Percentiles rank a stretch among this genome's conserved stretches.
Conservation (phyloP, 2,888 invertebrate species). For the Polydrusus pterygomalis region DNA sequence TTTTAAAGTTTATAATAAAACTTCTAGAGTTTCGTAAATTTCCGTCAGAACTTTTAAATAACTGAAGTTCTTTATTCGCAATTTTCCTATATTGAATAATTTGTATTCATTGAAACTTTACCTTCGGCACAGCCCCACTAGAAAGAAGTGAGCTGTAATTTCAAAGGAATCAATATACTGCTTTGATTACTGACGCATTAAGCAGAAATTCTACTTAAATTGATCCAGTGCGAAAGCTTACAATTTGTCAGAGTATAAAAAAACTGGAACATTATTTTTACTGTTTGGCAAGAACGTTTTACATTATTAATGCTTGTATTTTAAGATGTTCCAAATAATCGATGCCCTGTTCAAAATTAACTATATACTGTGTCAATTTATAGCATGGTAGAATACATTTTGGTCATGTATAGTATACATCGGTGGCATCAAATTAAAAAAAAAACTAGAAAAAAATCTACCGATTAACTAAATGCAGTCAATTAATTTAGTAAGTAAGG, state of each 20-base stretch:
- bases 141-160: background rate
- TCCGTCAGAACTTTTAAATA: background rate
- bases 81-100: conserved; percentile 32
- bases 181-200: background rate
- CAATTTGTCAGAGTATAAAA: background rate
- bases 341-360: too few relatives aligned
- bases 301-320: background rate
- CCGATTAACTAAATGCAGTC: too few relatives aligned
- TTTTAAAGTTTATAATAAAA: too few relatives aligned
- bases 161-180: conserved; percentile 17
- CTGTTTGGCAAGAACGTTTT: background rate
- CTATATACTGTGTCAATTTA: too few relatives aligned
- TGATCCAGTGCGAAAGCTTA: conserved; percentile 30
- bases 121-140: background rate
- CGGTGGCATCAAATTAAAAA: too few relatives aligned
- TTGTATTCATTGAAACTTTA: conserved; percentile 48
- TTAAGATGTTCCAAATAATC: too few relatives aligned
- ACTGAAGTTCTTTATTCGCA: background rate
- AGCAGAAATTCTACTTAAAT: conserved; percentile 40
- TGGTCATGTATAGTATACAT: too few relatives aligned
- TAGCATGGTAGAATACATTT: too few relatives aligned
- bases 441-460: too few relatives aligned
- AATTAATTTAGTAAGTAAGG: too few relatives aligned
- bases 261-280: background rate
- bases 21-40: too few relatives aligned